Conservation (phyloP, 2,113 vertebrate species). For the Lamprotornis superbus region DNA sequence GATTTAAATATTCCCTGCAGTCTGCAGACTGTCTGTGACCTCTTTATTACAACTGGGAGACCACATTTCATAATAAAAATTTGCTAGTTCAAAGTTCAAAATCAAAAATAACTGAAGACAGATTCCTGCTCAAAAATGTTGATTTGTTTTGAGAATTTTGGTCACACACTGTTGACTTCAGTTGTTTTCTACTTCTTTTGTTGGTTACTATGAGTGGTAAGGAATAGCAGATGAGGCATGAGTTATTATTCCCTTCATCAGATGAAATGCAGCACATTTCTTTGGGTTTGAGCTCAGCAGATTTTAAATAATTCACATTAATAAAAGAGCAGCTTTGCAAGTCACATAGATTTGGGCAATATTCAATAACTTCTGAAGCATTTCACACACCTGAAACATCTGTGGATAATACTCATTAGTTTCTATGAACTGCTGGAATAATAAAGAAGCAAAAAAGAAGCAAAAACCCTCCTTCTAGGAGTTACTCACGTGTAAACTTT, state of each 20-base stretch:
- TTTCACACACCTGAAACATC: neutral
- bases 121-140: neutral
- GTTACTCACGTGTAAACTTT: slow-evolving; percentile 96
- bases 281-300: neutral
- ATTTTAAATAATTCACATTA: neutral
- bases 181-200: neutral
- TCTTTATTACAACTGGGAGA: neutral
- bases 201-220: neutral
- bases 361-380: neutral
- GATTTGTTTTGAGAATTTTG: neutral
- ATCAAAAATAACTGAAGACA: neutral
- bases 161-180: neutral
- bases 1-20: neutral
- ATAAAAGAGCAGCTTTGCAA: neutral
- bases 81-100: neutral
- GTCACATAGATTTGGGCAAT: neutral
- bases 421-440: neutral
- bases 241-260: neutral
- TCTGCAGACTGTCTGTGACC: neutral
- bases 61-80: neutral
- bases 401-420: neutral
- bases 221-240: neutral
- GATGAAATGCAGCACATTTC: neutral
- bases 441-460: neutral
- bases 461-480: neutral